These are phyloP conservation scores for Philereme vetulata DNA, from an alignment of 2,888 invertebrate species.

Conservation along the genomic window DNA sequence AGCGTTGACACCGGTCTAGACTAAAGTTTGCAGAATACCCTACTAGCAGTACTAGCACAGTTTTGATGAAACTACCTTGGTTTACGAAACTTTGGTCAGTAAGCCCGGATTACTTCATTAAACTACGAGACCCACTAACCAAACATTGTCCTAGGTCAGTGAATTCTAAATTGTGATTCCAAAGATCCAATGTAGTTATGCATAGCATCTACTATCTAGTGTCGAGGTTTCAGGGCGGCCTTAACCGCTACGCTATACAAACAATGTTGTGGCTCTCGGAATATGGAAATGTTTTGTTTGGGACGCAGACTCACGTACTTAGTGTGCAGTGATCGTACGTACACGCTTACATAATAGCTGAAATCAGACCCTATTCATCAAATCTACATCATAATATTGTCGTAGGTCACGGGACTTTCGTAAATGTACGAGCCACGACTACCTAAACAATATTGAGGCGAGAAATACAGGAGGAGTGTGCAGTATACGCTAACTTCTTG, in stretches of 20 bases:
- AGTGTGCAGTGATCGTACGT: too few relatives aligned
- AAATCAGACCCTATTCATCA: too few relatives aligned
- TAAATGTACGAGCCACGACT: not conserved
- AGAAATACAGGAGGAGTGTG: conserved; percentile 24
- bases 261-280: not conserved
- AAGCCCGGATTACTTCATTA: conserved; percentile 25
- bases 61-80: conserved; percentile 9
- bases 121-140: conserved; percentile 31
- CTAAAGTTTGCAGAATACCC: too few relatives aligned
- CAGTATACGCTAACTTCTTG: conserved; percentile 47
- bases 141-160: conserved; percentile 48
- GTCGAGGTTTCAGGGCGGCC: conserved; percentile 11
- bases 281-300: not conserved
- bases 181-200: conserved; percentile 13
- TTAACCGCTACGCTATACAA: conserved; percentile 11
- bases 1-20: too few relatives aligned
- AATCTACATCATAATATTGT: not conserved
- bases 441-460: conserved; percentile 28
- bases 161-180: conserved; percentile 10
- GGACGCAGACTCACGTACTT: too few relatives aligned
- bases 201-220: conserved; percentile 8
- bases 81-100: conserved; percentile 5
- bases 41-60: not conserved
- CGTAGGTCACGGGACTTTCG: conserved; percentile 6
- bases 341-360: too few relatives aligned